Base-by-base conservation (phyloP, 2,797 vertebrate genomes). In the Acanthis flammea region DNA sequence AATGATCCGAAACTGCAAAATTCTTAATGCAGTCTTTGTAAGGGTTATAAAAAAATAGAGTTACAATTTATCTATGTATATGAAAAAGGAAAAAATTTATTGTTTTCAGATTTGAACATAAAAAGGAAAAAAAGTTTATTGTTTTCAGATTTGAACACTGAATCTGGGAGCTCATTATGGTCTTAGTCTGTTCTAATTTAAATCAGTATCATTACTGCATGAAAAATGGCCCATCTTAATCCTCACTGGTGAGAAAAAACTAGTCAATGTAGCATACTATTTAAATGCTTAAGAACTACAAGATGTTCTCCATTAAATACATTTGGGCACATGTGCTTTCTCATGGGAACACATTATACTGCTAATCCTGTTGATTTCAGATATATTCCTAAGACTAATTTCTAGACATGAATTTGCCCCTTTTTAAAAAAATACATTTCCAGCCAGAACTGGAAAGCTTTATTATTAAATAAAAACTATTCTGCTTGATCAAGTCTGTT, bases 401-500 rank as follows among this genome's bases (percentile, higher is more conserved):
- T 92, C 81, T 90, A 61, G 89, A 39, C 58, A 88, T 86, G 53
- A 72, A 87, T 63, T 86, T 86, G 42, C 60, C 42, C 68, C 80
- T 61, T 86, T 74, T 39, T 76, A 4, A 2, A 4, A 3, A 48
- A 55, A 74, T 28, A 35, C 4, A 33, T 19, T 96, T 96, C 60
- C 35, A 95, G 60, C 61, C 71, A 39, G 53, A 90, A 70, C 30
- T 63, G 75, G 61, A 95, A 95, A 95, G 86, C 60, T 57, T 24
- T 65, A 70, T 94, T 91, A 31, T 45, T 35, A 35, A 35, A 35
- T 35, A 35, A 35, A 35, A 95, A 94, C 75, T 88, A 75, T 61
- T 94, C 93, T 92, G 72, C 80, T 90, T 80, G 42, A 96, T 68
- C 85, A 82, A 94, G 37, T 88, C 65, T 71, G 39, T 51, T 94